Conservation (phyloP, 2,888 invertebrate genomes). For the Synanthedon andrenaeformis region DNA sequence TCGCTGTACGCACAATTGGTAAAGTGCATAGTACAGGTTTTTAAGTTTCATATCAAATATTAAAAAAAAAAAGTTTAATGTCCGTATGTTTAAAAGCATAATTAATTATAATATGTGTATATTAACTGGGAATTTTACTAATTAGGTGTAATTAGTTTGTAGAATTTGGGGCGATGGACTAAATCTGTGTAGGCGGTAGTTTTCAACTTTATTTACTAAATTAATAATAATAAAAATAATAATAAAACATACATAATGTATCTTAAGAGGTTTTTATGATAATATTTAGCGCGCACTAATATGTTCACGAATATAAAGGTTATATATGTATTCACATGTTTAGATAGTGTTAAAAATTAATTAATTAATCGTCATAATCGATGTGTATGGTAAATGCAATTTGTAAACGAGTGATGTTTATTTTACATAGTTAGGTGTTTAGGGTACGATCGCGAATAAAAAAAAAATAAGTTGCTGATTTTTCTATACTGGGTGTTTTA, state of each 20-base stretch:
- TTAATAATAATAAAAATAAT: constrained; percentile 7
- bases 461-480: background rate
- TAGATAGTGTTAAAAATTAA: constrained; percentile 38
- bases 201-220: constrained; percentile 27
- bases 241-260: too few species aligned
- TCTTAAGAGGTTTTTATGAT: constrained; percentile 40
- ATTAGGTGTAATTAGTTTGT: constrained; percentile 31
- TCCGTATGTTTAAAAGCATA: background rate
- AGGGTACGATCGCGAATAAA: constrained; percentile 5
- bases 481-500: background rate
- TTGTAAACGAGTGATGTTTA: constrained; percentile 33
- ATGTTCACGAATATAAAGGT: constrained; percentile 31
- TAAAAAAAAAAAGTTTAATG: background rate
- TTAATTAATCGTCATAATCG: constrained; percentile 19
- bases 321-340: constrained; percentile 32
- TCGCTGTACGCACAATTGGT: too few species aligned
- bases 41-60: constrained; percentile 22
- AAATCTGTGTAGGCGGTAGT: constrained; percentile 44
- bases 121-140: background rate
- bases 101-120: background rate
- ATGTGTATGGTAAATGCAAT: constrained; percentile 19
- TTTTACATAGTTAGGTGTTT: constrained; percentile 28
- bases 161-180: constrained; percentile 53
- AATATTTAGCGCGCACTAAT: constrained; percentile 44
- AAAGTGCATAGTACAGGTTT: too few species aligned